Evolutionary conservation across 2,113 vertebrate genomes (phyloP), one percentile per base, ranked within the genome.

Genomic region (Equus quagga): DNA sequence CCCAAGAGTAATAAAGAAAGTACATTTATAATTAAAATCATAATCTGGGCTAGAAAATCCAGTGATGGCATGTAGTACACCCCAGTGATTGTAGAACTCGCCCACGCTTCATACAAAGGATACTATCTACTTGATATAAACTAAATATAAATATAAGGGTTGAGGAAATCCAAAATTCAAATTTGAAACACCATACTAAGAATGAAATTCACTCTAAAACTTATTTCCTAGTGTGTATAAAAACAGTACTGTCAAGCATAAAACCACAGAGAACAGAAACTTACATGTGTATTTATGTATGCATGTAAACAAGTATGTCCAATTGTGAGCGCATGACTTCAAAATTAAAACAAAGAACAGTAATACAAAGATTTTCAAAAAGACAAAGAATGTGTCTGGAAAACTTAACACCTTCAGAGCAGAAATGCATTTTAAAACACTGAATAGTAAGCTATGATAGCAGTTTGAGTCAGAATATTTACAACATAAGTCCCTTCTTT

Each of bases 331-430:
- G 5, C 82, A 88, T 75, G 23, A 67, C 58, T 95, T 18, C 76
- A 92, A 97, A 97, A 96, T 75, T 26, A 89, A 96, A 95, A 86
- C 58, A 33, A 11, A 94, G 21, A 88, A 65, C 10, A 88, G 31
- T 33, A 96, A 89, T 10, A 69, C 65, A 87, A 81, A 83, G 6
- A 64, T 64, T 49, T 78, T 72, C 14, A 70, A 78, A 78, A 69
- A n/a, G 21, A 79, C 19, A 94, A 58, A 51, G 28, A 92, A 46
- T 26, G 44, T 72, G 5, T 36, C 89, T 89, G 21, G n/a, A 64
- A 93, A 91, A 41, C 33, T 18, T 91, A 94, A 88, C n/a, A 72
- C 60, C 93, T 96, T 56, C 76, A 89, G 60, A 93, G 49, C 49
- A 95, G n/a, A 89, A 54, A 84, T 78, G 23, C 56, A 64, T 85